Percentiles rank a stretch among this genome's conserved stretches.
Conservation (phyloP, 2,113 vertebrate species). For the Trachemys scripta region DNA sequence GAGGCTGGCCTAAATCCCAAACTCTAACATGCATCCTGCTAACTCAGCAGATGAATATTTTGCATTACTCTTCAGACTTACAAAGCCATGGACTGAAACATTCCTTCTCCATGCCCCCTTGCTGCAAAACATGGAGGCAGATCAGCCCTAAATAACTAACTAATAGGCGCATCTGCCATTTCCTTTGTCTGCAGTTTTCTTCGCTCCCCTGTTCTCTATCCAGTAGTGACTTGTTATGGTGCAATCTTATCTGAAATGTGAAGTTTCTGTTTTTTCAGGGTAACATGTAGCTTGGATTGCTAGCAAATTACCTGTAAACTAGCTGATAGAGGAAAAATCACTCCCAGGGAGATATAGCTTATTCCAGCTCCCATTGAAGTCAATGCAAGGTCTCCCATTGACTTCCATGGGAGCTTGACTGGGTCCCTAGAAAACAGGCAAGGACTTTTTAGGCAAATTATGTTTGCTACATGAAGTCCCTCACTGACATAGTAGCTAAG, state of each 20-base stretch:
- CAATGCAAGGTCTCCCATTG: constrained; percentile 7
- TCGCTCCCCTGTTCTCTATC: neutral
- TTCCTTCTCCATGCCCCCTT: constrained; percentile 14
- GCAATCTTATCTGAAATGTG: constrained; percentile 58
- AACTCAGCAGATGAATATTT: neutral
- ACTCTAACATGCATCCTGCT: neutral
- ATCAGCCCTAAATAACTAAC: constrained; percentile 39
- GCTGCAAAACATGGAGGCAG: neutral
- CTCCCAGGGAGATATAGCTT: constrained; percentile 47
- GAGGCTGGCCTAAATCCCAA: neutral
- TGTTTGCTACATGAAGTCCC: neutral
- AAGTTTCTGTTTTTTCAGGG: constrained; percentile 47
- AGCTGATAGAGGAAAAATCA: constrained; percentile 53
- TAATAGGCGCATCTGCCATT: constrained; percentile 15
- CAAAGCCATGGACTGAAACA: neutral
- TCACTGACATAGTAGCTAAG: neutral
- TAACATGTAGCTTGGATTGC: constrained; percentile 26
- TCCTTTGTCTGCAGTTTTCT: constrained; percentile 48
- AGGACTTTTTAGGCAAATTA: constrained; percentile 22
- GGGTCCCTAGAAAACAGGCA: constrained; percentile 24
- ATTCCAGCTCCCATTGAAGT: constrained; percentile 25
- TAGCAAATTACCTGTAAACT: constrained; percentile 46
- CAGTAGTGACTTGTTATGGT: neutral
- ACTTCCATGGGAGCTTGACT: neutral
- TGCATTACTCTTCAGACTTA: neutral